Percentiles rank a stretch among this genome's conserved stretches.
Evolutionary conservation across 2,113 vertebrate species (phyloP).

Genomic region (Mirounga angustirostris): DNA sequence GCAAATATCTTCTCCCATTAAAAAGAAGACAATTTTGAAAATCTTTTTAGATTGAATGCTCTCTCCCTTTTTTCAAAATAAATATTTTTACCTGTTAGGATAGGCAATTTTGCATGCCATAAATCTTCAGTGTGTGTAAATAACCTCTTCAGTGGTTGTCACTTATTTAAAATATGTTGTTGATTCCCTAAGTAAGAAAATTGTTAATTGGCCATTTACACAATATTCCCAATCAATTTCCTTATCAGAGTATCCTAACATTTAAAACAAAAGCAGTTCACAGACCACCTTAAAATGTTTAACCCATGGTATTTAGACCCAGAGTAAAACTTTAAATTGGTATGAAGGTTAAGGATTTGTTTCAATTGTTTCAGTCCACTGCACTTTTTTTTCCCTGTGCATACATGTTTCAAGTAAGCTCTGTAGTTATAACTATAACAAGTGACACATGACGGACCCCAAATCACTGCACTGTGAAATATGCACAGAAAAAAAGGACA

Average conservation of each 20-base stretch:
- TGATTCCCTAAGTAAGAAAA: constrained; percentile 30
- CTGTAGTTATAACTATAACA: constrained; percentile 86
- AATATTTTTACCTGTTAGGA: not conserved
- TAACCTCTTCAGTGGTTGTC: not conserved
- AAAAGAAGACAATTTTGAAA: constrained; percentile 23
- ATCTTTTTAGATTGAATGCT: not conserved
- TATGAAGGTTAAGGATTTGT: constrained; percentile 83
- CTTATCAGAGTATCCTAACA: not conserved
- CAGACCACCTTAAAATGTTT: constrained; percentile 60
- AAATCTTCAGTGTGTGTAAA: not conserved
- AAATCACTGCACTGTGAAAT: constrained; percentile 90
- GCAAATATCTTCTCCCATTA: not conserved
- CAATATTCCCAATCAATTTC: not conserved
- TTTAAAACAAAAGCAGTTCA: constrained; percentile 67
- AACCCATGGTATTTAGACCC: constrained; percentile 79
- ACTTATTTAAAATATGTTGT: constrained; percentile 23
- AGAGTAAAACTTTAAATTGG: constrained; percentile 84
- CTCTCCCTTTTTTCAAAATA: not conserved
- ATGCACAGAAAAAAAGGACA: constrained; percentile 89
- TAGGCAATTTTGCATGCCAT: not conserved
- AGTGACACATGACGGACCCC: constrained; percentile 91
- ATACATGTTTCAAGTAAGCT: constrained; percentile 89
- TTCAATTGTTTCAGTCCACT: constrained; percentile 88
- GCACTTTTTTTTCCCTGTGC: constrained; percentile 84
- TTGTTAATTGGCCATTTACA: constrained; percentile 10